Conservation (phyloP, 2,113 vertebrate species). For the Axis porcinus region DNA sequence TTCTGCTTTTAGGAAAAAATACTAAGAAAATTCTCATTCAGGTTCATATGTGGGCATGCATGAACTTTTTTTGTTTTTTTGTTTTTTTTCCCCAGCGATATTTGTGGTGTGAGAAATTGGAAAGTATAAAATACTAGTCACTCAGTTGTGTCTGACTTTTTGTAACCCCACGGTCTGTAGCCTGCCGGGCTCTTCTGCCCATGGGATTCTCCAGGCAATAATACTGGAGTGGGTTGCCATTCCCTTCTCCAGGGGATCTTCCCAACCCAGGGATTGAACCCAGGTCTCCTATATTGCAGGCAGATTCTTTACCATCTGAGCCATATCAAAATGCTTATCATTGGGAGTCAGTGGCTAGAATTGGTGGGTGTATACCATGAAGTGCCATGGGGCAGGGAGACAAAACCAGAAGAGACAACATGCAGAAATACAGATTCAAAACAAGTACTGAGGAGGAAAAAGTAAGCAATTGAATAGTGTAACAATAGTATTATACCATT, state of each 20-base stretch:
- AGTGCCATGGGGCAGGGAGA: not conserved
- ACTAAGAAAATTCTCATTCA: not conserved
- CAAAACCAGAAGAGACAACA: not conserved
- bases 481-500: not conserved
- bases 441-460: not conserved
- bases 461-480: too few relatives aligned
- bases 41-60: not conserved
- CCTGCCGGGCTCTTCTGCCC: not conserved
- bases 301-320: not conserved
- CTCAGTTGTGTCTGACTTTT: not conserved
- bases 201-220: not conserved
- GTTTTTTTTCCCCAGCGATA: not conserved
- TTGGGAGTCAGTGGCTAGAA: not conserved
- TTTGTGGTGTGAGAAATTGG: not conserved
- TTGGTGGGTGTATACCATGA: not conserved
- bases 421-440: not conserved
- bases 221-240: not conserved
- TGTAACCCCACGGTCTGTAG: rapidly evolving
- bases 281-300: not conserved
- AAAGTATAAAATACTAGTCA: not conserved
- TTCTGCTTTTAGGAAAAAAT: not conserved
- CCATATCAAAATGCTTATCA: too few relatives aligned
- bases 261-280: not conserved
- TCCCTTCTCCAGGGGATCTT: not conserved
- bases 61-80: rapidly evolving